These are phyloP conservation scores for Pollenia amentaria DNA, from an alignment of 2,888 invertebrate genomes.

Conservation along the genomic window DNA sequence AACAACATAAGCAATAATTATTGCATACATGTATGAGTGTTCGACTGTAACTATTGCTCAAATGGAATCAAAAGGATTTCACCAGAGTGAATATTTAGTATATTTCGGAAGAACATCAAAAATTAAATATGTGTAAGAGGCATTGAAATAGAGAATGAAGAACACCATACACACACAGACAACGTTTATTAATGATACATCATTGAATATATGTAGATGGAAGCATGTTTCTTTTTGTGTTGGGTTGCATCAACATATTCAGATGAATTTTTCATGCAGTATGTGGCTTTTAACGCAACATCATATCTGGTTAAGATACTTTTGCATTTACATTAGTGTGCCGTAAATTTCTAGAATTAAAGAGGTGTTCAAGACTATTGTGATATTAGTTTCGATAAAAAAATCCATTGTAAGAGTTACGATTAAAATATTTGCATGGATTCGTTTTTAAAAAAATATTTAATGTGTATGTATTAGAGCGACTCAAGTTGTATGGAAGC, in stretches of 20 bases:
- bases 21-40: not conserved
- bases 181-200: conserved; percentile 23
- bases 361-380: too few species aligned
- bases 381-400: too few species aligned
- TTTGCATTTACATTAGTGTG: not conserved
- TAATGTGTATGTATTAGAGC: too few species aligned
- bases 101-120: conserved; percentile 8
- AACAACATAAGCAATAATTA: conserved; percentile 19
- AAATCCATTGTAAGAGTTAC: too few species aligned
- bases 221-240: conserved; percentile 7
- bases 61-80: conserved; percentile 27
- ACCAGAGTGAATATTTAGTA: conserved; percentile 41
- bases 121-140: not conserved
- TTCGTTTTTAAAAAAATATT: too few species aligned
- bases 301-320: conserved; percentile 12
- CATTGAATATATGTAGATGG: not conserved
- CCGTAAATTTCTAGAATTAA: not conserved
- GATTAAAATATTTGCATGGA: too few species aligned
- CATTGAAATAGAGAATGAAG: not conserved
- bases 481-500: too few species aligned
- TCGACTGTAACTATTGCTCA: not conserved
- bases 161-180: not conserved
- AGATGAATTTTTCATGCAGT: conserved; percentile 20
- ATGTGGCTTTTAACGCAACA: conserved; percentile 45
- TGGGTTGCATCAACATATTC: not conserved